A percentile compares a stretch with the other conserved stretches of the same genome.
Evolutionary conservation across 92 coral and sea anemone species (phyloP).

Genomic region (Scolanthus callimorphus): DNA sequence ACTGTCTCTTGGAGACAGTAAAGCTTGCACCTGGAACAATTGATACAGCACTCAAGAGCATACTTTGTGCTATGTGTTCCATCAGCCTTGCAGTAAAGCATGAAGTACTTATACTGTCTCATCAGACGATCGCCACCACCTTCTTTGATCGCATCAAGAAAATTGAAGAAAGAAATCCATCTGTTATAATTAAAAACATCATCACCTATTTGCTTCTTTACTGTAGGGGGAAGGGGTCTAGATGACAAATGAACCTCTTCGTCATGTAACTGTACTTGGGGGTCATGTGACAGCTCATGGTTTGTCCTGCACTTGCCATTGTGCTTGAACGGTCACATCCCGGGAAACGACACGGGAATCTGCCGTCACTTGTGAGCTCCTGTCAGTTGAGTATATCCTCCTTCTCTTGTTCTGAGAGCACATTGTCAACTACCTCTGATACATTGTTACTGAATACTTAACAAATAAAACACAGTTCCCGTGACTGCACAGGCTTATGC

Average conservation of each 20-base stretch:
- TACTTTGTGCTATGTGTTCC: too few relatives aligned
- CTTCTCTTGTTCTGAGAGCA: slow-evolving; percentile 36
- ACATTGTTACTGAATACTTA: too few relatives aligned
- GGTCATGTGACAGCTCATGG: slow-evolving; percentile 44
- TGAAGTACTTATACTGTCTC: too few relatives aligned
- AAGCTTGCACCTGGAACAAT: slow-evolving; percentile 21
- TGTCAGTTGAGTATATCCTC: slow-evolving; percentile 24
- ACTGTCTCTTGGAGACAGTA: slow-evolving; percentile 30
- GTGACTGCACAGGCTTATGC: too few relatives aligned
- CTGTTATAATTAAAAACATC: slow-evolving; percentile 1
- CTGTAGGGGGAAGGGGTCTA: not conserved
- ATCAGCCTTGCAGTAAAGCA: too few relatives aligned
- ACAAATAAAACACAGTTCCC: too few relatives aligned
- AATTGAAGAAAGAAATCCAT: slow-evolving; percentile 23
- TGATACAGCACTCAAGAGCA: slow-evolving; percentile 46
- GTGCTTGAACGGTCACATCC: slow-evolving; percentile 56
- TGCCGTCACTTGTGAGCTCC: slow-evolving; percentile 30
- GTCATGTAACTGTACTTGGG: slow-evolving; percentile 10
- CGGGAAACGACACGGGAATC: slow-evolving; percentile 39
- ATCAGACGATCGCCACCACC: too few relatives aligned
- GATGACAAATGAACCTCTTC: not conserved
- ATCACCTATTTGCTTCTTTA: slow-evolving; percentile 10
- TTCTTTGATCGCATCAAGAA: slow-evolving; percentile 46
- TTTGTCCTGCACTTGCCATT: slow-evolving; percentile 36
- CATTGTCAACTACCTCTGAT: too few relatives aligned